phyloP scores from a whole-genome alignment of 1,140 invertebrate species.

The Drosophila ambigua region DNA sequence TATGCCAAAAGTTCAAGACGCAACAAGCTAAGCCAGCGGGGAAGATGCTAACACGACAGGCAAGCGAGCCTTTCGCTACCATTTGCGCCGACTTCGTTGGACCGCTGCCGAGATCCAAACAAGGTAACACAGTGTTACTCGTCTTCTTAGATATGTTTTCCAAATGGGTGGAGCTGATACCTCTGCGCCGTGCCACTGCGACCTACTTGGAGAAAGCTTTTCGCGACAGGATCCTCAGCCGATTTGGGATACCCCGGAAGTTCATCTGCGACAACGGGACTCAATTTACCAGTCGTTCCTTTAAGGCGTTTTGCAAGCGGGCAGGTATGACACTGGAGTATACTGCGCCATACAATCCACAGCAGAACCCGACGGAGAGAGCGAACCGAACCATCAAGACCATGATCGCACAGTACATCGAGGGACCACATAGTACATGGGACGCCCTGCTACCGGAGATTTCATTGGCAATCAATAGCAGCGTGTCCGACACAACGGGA shows the following conservation, averaged over 20 bases:
- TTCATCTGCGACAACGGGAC: slow-evolving; percentile 1
- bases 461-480: no score
- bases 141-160: slow-evolving; percentile 4
- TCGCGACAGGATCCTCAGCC: background rate
- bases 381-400: background rate
- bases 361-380: background rate
- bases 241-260: background rate
- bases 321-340: background rate
- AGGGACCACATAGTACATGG: no score
- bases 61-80: background rate
- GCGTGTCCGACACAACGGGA: no score
- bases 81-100: background rate
- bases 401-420: background rate
- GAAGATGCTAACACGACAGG: slow-evolving; percentile 1
- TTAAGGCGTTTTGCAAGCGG: background rate
- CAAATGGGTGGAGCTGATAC: no score
- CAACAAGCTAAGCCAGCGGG: background rate
- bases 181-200: no score
- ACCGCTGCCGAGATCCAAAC: background rate
- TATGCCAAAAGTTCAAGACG: background rate
- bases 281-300: background rate
- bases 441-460: no score
- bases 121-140: background rate
- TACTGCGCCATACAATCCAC: background rate
- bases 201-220: no score